A percentile compares a stretch with the other conserved stretches of the same genome.
Conservation (phyloP, 2,888 invertebrate genomes). For the Tachina grossa region DNA sequence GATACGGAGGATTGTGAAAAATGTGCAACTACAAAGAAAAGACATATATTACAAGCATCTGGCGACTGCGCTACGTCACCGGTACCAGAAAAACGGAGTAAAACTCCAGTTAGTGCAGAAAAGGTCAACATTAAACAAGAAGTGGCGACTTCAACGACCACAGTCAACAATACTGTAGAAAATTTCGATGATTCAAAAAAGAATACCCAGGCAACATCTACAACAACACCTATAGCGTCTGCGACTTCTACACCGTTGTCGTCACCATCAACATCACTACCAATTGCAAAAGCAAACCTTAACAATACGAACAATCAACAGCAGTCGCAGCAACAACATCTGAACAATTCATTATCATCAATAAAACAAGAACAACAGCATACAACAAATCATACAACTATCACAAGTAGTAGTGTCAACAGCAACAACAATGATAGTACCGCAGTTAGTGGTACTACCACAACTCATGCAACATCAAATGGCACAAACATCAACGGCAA, state of each 20-base stretch:
- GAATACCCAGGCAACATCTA: slow-evolving; percentile 69
- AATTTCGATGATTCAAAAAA: slow-evolving; percentile 43
- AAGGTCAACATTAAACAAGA: slow-evolving; percentile 75
- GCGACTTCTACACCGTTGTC: slow-evolving; percentile 51
- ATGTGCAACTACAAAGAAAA: slow-evolving; percentile 79
- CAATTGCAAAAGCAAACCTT: slow-evolving; percentile 37
- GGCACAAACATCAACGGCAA: slow-evolving; percentile 62
- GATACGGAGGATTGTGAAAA: slow-evolving; percentile 83
- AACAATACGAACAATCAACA: slow-evolving; percentile 51
- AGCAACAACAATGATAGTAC: slow-evolving; percentile 42
- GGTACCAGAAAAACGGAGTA: slow-evolving; percentile 78
- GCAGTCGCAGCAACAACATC: slow-evolving; percentile 41
- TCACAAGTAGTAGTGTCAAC: slow-evolving; percentile 65
- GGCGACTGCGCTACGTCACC: slow-evolving; percentile 78
- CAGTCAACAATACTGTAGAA: slow-evolving; percentile 70
- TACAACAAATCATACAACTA: slow-evolving; percentile 45
- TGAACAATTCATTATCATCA: slow-evolving; percentile 5
- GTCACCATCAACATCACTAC: slow-evolving; percentile 52
- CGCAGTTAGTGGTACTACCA: slow-evolving; percentile 31
- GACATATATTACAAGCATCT: slow-evolving; percentile 76
- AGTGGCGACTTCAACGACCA: slow-evolving; percentile 77
- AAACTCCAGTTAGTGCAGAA: slow-evolving; percentile 69
- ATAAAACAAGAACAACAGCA: slow-evolving; percentile 30
- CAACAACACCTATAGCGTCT: slow-evolving; percentile 48
- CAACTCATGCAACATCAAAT: slow-evolving; percentile 57